phyloP scores from a whole-genome alignment of 2,888 invertebrate species.

The Gortyna flavago region DNA sequence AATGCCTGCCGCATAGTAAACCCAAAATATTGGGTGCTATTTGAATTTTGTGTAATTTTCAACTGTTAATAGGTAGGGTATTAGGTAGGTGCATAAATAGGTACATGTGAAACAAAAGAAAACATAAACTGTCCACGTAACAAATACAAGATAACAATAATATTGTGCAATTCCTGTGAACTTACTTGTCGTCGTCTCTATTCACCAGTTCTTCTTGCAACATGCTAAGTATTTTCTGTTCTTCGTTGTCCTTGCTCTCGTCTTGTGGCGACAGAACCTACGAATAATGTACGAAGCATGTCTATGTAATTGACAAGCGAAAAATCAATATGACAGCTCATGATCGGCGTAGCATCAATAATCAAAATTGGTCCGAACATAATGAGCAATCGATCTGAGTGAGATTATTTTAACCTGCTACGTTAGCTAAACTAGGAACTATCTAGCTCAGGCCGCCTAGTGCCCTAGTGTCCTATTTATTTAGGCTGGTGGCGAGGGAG shows the following conservation, averaged over 20 bases:
- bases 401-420: slow-evolving; percentile 68
- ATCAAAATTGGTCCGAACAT: slow-evolving; percentile 54
- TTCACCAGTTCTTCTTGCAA: slow-evolving; percentile 95
- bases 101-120: slow-evolving; percentile 22
- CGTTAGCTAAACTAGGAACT: slow-evolving; percentile 73
- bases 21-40: background rate
- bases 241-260: slow-evolving; percentile 91
- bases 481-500: slow-evolving; percentile 70
- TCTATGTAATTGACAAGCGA: slow-evolving; percentile 83
- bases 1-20: background rate
- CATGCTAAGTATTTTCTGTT: slow-evolving; percentile 93
- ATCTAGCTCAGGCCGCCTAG: slow-evolving; percentile 77
- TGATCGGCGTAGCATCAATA: slow-evolving; percentile 56
- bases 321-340: slow-evolving; percentile 77
- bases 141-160: slow-evolving; percentile 42
- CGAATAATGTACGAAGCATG: slow-evolving; percentile 85
- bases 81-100: no score
- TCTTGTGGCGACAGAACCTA: slow-evolving; percentile 88
- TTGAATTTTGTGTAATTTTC: background rate
- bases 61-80: background rate
- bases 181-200: slow-evolving; percentile 95
- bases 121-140: slow-evolving; percentile 21
- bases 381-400: slow-evolving; percentile 66
- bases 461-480: slow-evolving; percentile 85
- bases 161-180: slow-evolving; percentile 66